Percentiles rank a stretch among this genome's conserved stretches.
Conservation (phyloP, 2,113 vertebrate species). For the Hippopotamus amphibius region DNA sequence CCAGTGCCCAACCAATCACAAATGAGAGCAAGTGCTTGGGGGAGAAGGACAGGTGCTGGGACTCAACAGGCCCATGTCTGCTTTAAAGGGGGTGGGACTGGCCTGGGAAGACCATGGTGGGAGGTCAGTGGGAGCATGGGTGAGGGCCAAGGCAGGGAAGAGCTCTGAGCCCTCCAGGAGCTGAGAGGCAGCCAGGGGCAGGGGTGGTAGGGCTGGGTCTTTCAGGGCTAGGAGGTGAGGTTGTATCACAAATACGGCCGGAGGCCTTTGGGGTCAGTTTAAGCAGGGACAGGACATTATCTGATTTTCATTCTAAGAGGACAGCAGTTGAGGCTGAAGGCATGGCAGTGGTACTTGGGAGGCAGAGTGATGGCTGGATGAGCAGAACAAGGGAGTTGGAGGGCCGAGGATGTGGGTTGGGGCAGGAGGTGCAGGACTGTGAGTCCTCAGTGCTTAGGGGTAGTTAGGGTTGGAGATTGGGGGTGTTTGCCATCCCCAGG, state of each 20-base stretch:
- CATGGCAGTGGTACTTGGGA: not conserved
- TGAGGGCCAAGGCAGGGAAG: not conserved
- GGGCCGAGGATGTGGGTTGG: not conserved
- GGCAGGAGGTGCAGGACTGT: not conserved
- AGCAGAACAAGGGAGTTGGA: not conserved
- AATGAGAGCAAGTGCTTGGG: accelerated
- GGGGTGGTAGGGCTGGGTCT: not conserved
- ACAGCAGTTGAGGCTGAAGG: not conserved
- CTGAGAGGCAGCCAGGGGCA: not conserved
- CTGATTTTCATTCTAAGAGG: not conserved
- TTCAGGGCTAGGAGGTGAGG: not conserved
- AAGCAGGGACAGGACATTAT: not conserved
- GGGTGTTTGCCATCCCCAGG: not conserved
- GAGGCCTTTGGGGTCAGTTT: not conserved
- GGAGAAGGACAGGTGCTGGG: not conserved
- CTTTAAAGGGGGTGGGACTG: not conserved
- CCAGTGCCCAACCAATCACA: no score
- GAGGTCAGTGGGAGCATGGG: not conserved
- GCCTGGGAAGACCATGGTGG: not conserved
- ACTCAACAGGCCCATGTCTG: accelerated
- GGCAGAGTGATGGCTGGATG: not conserved
- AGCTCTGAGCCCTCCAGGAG: not conserved
- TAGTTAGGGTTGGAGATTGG: not conserved
- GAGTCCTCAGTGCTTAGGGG: not conserved
- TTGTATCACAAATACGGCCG: accelerated